Base-by-base conservation (phyloP, 2,113 vertebrate species). In the Amphilophus citrinellus region DNA sequence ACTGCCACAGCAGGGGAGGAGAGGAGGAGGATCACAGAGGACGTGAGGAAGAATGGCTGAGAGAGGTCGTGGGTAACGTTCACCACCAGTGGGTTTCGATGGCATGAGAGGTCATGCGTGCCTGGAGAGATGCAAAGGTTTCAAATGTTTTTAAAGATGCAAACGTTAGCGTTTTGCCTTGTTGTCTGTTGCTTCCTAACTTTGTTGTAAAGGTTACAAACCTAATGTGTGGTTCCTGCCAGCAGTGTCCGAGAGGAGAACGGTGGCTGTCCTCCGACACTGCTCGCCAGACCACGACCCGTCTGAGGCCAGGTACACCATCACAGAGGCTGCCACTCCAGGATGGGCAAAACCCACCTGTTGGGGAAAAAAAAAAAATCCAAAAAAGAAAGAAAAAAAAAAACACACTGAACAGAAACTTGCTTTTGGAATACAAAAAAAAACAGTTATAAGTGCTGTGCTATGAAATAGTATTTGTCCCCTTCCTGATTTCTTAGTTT, bases 291-390 rank as follows among this genome's bases (percentile, higher is more conserved):
- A 93, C 84, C 85, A 77, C 0, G 89, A 88, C 3, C 98, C 97
- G 4, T 98, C 97, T 58, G 97, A 97, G 0, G 96, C 96, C 92
- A 99, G 90, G 93, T 98, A 99, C 83, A 99, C 82, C 76, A 98
- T 96, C 68, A 99, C 85, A 24, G 97, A 96, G 2, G 94, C 94
- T 50, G 97, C 97, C 57, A 97, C 94, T 35, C 95, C 96, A 0
- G 97, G 96, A 77, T 94, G 96, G 79, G 86, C 93, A 89, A 99
- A 99, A 85, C 95, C 97, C 53, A 98, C 97, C 98, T 99, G 87
- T 61, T 84, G 30, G 10, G 39, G 3, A 1, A 6, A 6, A 7
- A 35, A 35, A 22, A 35, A 7, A 22, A 35, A 7, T 1, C 65
- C 27, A 68, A 44, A 37, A 42, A 39, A 65, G 15, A 39, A 57